These are phyloP conservation scores for Trachemys scripta DNA, from an alignment of 2,113 vertebrate genomes.

Conservation along the genomic window DNA sequence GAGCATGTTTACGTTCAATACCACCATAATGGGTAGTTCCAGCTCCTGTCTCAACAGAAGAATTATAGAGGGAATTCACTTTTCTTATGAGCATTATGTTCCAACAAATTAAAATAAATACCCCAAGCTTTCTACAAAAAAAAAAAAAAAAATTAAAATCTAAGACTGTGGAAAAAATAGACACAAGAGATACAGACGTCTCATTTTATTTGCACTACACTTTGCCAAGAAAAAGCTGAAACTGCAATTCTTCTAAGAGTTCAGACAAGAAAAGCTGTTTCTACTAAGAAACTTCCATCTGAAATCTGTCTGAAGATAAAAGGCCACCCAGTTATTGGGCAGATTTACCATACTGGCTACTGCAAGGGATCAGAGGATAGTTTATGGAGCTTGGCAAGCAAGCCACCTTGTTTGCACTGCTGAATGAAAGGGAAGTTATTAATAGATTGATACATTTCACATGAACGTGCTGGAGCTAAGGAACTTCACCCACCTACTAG, in stretches of 20 bases:
- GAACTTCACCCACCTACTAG: fast-evolving
- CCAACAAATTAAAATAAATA: not conserved
- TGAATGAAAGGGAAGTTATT: fast-evolving
- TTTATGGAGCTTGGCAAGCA: fast-evolving
- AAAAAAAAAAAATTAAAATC: not conserved
- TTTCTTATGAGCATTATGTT: not conserved
- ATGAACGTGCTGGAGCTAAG: fast-evolving
- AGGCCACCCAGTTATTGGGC: not conserved
- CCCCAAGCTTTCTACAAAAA: not conserved
- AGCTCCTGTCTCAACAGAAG: not conserved
- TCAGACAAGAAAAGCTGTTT: not conserved
- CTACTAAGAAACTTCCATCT: not conserved
- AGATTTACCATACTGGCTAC: fast-evolving
- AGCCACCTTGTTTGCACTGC: fast-evolving
- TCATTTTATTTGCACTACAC: not conserved
- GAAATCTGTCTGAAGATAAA: fast-evolving
- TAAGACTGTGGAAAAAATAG: not conserved
- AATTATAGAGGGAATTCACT: not conserved
- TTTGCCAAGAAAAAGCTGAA: conserved; percentile 50
- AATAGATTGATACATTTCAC: fast-evolving
- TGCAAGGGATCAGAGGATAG: not conserved
- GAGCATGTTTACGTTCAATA: not conserved
- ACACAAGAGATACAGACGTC: conserved; percentile 9
- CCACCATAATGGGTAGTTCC: not conserved
- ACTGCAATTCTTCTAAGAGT: not conserved